phyloP scores from a whole-genome alignment of 2,888 invertebrate species.

The Chrysolina americana region DNA sequence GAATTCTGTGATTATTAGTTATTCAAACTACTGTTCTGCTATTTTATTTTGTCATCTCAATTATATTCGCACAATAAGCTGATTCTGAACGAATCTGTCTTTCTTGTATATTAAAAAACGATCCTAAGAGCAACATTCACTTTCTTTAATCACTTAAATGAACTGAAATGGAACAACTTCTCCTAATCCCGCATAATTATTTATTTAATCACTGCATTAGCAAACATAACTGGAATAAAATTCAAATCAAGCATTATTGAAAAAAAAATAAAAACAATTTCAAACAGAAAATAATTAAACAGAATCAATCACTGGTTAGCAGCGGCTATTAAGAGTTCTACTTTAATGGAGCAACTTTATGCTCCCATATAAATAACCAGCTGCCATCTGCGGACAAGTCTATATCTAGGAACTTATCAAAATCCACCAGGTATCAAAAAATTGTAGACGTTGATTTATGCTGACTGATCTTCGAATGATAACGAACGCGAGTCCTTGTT shows the following conservation, averaged over 20 bases:
- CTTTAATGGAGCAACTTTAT: constrained; percentile 44
- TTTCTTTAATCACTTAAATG: background rate
- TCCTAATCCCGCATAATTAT: background rate
- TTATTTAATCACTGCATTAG: background rate
- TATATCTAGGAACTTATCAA: constrained; percentile 47
- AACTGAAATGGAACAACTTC: background rate
- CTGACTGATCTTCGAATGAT: constrained; percentile 40
- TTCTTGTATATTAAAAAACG: background rate
- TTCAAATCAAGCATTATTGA: constrained; percentile 3
- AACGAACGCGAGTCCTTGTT: constrained; percentile 34
- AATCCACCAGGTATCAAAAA: constrained; percentile 48
- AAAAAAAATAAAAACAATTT: constrained; percentile 13
- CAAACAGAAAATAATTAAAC: constrained; percentile 39
- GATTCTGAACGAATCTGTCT: too few relatives aligned
- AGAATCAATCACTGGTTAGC: constrained; percentile 38
- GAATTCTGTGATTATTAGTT: too few relatives aligned
- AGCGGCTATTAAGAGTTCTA: constrained; percentile 29
- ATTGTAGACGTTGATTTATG: constrained; percentile 49
- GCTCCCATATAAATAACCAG: constrained; percentile 49
- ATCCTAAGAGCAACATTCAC: background rate
- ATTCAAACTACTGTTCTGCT: too few relatives aligned
- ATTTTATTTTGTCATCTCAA: too few relatives aligned
- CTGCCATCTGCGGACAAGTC: constrained; percentile 38
- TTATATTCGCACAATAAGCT: too few relatives aligned
- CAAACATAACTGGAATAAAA: background rate